Conservation (phyloP, 2,888 invertebrate species). For the Acrobeloides nanus region DNA sequence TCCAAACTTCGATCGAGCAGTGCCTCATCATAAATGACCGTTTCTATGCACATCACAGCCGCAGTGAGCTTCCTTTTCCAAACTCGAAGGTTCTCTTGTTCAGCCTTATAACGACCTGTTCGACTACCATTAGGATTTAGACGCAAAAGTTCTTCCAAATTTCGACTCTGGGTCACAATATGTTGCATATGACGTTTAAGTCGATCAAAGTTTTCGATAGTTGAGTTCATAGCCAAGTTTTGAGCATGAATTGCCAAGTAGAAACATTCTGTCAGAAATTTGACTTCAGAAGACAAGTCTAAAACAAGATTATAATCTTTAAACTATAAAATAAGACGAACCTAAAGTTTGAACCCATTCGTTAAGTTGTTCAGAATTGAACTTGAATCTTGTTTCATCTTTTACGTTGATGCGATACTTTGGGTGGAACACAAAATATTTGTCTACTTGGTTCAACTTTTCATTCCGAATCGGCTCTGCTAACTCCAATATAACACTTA, state of each 20-base stretch:
- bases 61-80: not conserved
- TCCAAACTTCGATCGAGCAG: slow-evolving; percentile 73
- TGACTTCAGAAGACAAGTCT: too few species aligned
- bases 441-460: slow-evolving; percentile 66
- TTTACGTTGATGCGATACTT: slow-evolving; percentile 53
- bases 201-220: slow-evolving; percentile 58
- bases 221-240: slow-evolving; percentile 81
- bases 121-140: too few species aligned
- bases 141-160: too few species aligned
- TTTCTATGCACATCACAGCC: slow-evolving; percentile 71
- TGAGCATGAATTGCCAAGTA: slow-evolving; percentile 88
- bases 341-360: slow-evolving; percentile 61
- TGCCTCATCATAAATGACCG: slow-evolving; percentile 75
- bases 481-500: slow-evolving; percentile 80
- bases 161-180: too few species aligned
- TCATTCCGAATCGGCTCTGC: slow-evolving; percentile 77
- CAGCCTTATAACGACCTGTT: too few species aligned
- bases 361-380: slow-evolving; percentile 13
- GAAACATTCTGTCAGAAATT: slow-evolving; percentile 94
- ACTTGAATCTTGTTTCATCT: slow-evolving; percentile 69
- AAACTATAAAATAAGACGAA: slow-evolving; percentile 47
- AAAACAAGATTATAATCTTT: slow-evolving; percentile 16
- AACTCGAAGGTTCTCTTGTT: too few species aligned
- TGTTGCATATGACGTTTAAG: too few species aligned
- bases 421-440: slow-evolving; percentile 78